These are phyloP conservation scores for Stenopsyche tienmushanensis DNA, from an alignment of 1,140 invertebrate genomes.

Conservation along the genomic window DNA sequence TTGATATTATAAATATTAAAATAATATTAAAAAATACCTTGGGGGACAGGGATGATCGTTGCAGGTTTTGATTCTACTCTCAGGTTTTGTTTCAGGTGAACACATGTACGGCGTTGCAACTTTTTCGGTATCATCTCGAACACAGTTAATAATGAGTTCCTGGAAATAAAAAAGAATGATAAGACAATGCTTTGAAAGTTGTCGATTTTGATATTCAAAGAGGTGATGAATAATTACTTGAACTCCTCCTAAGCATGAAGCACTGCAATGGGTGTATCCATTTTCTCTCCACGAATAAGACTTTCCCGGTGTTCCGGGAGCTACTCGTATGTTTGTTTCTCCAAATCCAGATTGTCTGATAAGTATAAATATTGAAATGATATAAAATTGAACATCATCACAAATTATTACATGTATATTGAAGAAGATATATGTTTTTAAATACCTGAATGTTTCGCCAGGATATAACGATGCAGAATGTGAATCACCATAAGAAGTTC, in stretches of 20 bases:
- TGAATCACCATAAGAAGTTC: conserved; percentile 62
- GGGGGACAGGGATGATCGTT: conserved; percentile 92
- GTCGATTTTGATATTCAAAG: neutral
- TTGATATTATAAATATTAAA: neutral
- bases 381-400: neutral
- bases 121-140: conserved; percentile 81
- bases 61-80: conserved; percentile 86
- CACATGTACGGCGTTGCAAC: conserved; percentile 84
- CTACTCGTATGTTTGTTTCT: conserved; percentile 53
- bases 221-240: conserved; percentile 46
- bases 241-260: conserved; percentile 88
- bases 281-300: conserved; percentile 82
- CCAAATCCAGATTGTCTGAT: conserved; percentile 30
- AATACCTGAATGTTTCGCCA: conserved; percentile 30
- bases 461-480: conserved; percentile 51
- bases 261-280: conserved; percentile 88
- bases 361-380: neutral
- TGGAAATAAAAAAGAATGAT: conserved; percentile 53
- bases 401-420: conserved; percentile 2
- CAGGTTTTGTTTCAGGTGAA: conserved; percentile 78
- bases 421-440: conserved; percentile 2
- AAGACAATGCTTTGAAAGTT: conserved; percentile 1
- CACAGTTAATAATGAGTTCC: conserved; percentile 89
- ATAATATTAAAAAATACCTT: conserved; percentile 49
- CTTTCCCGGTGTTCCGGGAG: conserved; percentile 62